Conservation (phyloP, 37 sponge, comb jelly and placozoan species). For the Beroe ovata region DNA sequence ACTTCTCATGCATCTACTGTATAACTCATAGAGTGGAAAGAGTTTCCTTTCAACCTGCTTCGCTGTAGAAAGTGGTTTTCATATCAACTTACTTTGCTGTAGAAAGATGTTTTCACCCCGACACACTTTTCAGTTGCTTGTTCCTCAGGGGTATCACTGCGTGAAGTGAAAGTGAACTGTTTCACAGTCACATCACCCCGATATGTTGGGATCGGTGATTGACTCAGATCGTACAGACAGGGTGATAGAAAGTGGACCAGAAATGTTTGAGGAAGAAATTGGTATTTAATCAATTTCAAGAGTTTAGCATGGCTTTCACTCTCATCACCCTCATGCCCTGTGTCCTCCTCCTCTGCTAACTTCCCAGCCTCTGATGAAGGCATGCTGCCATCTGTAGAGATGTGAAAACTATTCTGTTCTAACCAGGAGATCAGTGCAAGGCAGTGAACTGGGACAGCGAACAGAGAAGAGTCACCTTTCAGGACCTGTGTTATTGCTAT, state of each 20-base stretch:
- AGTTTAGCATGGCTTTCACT: not conserved
- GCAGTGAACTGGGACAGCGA: not conserved
- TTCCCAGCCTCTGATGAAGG: too few relatives aligned
- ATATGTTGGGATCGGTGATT: not conserved
- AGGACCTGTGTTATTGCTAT: too few relatives aligned
- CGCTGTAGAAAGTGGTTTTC: too few relatives aligned
- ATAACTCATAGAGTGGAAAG: too few relatives aligned
- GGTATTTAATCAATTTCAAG: not conserved
- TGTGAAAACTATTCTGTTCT: not conserved
- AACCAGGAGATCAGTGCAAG: conserved; percentile 29
- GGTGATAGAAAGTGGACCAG: conserved; percentile 3
- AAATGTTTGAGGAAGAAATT: conserved; percentile 14
- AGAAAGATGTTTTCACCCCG: conserved; percentile 25
- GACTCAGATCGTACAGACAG: conserved; percentile 6
- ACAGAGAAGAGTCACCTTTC: not conserved
- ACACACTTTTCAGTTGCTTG: conserved; percentile 17
- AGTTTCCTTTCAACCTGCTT: too few relatives aligned
- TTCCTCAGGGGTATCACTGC: conserved; percentile 18
- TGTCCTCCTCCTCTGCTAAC: too few relatives aligned
- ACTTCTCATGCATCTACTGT: too few relatives aligned
- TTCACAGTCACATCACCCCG: not conserved
- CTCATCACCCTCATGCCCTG: not conserved
- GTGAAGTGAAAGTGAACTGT: not conserved
- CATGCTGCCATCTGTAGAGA: not conserved
- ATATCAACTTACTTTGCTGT: not conserved